phyloP scores from a whole-genome alignment of 2,888 invertebrate species.

The Tetragnatha montana region DNA sequence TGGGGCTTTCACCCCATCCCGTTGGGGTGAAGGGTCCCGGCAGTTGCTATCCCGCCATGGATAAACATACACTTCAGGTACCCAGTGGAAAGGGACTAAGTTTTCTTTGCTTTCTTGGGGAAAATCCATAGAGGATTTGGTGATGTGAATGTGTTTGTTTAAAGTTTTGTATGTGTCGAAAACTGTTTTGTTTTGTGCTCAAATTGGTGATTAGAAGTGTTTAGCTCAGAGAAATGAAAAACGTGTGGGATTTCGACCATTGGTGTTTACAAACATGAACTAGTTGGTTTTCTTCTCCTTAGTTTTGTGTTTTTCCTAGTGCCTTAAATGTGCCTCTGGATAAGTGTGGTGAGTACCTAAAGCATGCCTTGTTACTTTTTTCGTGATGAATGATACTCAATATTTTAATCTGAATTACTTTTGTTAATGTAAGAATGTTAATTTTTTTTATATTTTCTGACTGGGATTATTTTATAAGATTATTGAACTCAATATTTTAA shows the following conservation, averaged over 20 bases:
- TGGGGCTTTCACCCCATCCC: slow-evolving; percentile 18
- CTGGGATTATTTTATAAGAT: no score
- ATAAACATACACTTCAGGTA: slow-evolving; percentile 44
- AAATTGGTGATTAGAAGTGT: neutral
- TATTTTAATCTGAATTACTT: no score
- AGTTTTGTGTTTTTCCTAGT: no score
- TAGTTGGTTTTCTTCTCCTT: no score
- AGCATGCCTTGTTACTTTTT: no score
- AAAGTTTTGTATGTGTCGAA: neutral
- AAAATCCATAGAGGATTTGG: neutral
- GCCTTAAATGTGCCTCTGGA: no score
- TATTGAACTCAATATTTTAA: no score
- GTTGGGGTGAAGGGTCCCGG: slow-evolving; percentile 15
- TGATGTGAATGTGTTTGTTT: neutral
- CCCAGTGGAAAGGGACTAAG: neutral
- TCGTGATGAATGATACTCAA: no score
- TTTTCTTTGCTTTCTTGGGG: slow-evolving; percentile 14
- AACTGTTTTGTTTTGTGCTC: slow-evolving; percentile 3
- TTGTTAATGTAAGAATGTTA: no score
- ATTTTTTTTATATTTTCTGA: no score
- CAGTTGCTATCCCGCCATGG: slow-evolving; percentile 59
- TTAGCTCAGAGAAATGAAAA: neutral
- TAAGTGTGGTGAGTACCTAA: no score
- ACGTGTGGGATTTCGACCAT: neutral
- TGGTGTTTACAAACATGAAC: no score